Base-by-base conservation (phyloP, 1,140 invertebrate species). In the Drosophila navojoa region DNA sequence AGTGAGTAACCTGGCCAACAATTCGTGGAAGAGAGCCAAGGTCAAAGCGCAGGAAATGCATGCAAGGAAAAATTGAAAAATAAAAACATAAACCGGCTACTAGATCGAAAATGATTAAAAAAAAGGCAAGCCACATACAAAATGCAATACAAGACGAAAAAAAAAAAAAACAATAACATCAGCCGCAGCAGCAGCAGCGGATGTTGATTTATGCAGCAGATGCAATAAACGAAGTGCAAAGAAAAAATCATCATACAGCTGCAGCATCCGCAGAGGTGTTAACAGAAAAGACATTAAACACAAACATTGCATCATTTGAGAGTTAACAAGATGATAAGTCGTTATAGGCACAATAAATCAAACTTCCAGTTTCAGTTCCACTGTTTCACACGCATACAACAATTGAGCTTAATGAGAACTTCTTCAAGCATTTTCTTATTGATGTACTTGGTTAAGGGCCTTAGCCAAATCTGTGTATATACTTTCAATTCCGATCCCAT, bases 31-130 rank as follows among this genome's bases (percentile, higher is more conserved):
- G 15, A 49, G 53, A 50, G 32, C 25, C 79, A 79, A 82, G 82
- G 82, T 79, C 64, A 49, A 27, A 70, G 22, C 13, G 66, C 79
- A 87, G 82, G 84, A 87, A 87, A 81, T 87, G 79, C 84, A 82
- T 58, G 67, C 45, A 59, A 79, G 52, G 69, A 61, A 76, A 80
- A 80, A 78, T 72, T 70, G 57, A 76, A 76, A 80, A 78, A 77
- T 63, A 77, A 70, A 76, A 71, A 74, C 35, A 38, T 11, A 78
- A 75, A 75, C 67, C 67, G 66, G 70, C 72, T 78, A 81, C 78
- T 81, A 77, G 78, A 75, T 55, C 82, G 57, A 71, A 69, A 64
- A 62, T 71, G 64, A 72, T 67, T 67, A 72, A 67, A 71, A 19
- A 27, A 44, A 58, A 58, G 60, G 19, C 10, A 42, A 42, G 1